Percentiles rank a stretch among this genome's conserved stretches.
phyloP scores from a whole-genome alignment of 2,797 vertebrate genomes.

The Anguilla anguilla region DNA sequence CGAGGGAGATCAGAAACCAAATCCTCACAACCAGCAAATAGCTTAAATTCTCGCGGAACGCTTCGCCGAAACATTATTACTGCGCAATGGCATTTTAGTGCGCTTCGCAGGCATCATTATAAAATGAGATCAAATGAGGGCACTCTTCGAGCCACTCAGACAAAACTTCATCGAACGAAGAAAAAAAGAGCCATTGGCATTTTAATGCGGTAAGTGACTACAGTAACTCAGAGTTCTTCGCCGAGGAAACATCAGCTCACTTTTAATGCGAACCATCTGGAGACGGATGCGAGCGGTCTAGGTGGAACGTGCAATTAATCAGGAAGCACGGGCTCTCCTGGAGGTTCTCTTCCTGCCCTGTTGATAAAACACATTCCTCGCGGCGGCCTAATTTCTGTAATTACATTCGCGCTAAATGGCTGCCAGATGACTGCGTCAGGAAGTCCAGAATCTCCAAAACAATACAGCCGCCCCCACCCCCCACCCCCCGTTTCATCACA shows the following conservation, averaged over 20 bases:
- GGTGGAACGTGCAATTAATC: conserved; percentile 27
- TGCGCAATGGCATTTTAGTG: not conserved
- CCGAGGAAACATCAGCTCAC: not conserved
- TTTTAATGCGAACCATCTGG: conserved; percentile 31
- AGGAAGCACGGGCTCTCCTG: conserved; percentile 52
- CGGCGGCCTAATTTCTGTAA: conserved; percentile 67
- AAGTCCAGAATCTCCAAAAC: conserved; percentile 60
- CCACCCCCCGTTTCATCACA: conserved; percentile 58
- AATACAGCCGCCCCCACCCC: conserved; percentile 50
- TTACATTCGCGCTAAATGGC: conserved; percentile 67
- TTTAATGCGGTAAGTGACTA: not conserved
- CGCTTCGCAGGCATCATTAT: not conserved
- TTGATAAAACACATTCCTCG: conserved; percentile 66
- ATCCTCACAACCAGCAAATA: not conserved
- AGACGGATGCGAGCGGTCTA: conserved; percentile 28
- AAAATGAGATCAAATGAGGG: not conserved
- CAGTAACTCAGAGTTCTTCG: not conserved
- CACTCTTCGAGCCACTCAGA: not conserved
- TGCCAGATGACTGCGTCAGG: conserved; percentile 62
- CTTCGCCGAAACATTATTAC: not conserved
- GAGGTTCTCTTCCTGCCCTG: conserved; percentile 55
- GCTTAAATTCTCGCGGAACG: not conserved
- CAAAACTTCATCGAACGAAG: not conserved
- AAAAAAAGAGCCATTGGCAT: not conserved
- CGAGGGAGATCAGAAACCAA: conserved; percentile 47